Percentiles rank a stretch among this genome's conserved stretches.
Conservation (phyloP, 2,888 invertebrate genomes). For the Drosophila yooni region DNA sequence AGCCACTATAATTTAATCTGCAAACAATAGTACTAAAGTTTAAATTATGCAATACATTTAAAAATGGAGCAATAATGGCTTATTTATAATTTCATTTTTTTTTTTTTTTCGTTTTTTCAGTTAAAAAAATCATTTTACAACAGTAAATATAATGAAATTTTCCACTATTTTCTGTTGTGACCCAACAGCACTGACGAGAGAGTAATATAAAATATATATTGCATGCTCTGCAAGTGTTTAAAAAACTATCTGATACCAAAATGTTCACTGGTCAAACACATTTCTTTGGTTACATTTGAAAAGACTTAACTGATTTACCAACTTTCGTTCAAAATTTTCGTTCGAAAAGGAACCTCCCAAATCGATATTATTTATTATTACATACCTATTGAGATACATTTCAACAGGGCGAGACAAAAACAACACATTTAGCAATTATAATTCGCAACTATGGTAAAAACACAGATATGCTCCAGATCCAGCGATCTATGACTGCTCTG, state of each 20-base stretch:
- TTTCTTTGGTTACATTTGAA: too few relatives aligned
- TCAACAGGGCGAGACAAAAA: too few relatives aligned
- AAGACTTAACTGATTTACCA: background rate
- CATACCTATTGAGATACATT: background rate
- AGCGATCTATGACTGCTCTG: background rate
- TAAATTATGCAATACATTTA: background rate
- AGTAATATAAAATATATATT: background rate
- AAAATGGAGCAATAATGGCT: background rate
- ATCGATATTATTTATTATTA: background rate
- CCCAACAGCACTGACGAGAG: background rate
- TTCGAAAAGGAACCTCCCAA: background rate
- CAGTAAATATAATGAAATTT: background rate
- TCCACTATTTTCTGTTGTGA: background rate
- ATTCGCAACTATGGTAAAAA: background rate
- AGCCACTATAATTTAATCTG: too few relatives aligned
- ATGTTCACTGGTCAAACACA: constrained; percentile 3
- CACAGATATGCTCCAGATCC: background rate
- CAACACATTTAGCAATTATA: background rate
- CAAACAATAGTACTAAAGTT: background rate
- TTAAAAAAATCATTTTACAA: background rate
- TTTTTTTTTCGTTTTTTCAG: too few relatives aligned
- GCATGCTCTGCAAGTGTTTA: background rate
- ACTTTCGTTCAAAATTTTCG: background rate
- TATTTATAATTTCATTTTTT: too few relatives aligned
- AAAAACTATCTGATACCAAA: background rate